Evolutionary conservation across 2,888 invertebrate species (phyloP), one percentile per base, ranked within the genome.

Genomic region (Camptogramma bilineatum): DNA sequence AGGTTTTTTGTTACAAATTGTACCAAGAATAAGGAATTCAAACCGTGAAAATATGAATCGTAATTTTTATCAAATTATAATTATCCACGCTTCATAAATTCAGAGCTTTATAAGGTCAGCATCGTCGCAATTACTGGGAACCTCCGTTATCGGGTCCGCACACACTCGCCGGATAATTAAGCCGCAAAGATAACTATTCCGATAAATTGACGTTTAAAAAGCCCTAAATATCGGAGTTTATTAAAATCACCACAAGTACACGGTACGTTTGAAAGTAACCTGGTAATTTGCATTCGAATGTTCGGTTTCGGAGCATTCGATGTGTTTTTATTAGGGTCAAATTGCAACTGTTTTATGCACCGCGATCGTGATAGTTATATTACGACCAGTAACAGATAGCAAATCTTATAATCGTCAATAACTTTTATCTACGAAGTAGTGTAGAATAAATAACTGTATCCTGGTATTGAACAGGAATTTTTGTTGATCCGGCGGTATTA

Each of bases 171-270:
- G 42, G 16, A 8, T 62, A 46, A 62, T 62, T 28, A 62, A 62
- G 50, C 18, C 51, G 13, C 19, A 19, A 34, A 62, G 44, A 62
- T 51, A 55, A 50, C 58, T 53, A 58, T 63, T 44, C 39, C 18
- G 42, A 63, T 53, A 63, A 51, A 47, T 52, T 60, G 59, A 46
- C 64, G 51, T 55, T 57, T 24, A 10, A 8, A 46, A 46, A 46
- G 42, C 53, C 16, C 42, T 61, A 61, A 54, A 54, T 61, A 50
- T 50, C 16, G 42, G n/a, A 50, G 10, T 24, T 54, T 61, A 64
- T 54, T 51, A 51, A 46, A 34, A 54, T 59, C 17, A 51, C 46
- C n/a, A n/a, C n/a, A n/a, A 58, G 42, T 7, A 52, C 42, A 44
- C 57, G 47, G 28, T 28, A 18, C 53, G 24, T 48, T 57, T 52